phyloP scores from a whole-genome alignment of 2,888 invertebrate species.

The Eupithecia abbreviata region DNA sequence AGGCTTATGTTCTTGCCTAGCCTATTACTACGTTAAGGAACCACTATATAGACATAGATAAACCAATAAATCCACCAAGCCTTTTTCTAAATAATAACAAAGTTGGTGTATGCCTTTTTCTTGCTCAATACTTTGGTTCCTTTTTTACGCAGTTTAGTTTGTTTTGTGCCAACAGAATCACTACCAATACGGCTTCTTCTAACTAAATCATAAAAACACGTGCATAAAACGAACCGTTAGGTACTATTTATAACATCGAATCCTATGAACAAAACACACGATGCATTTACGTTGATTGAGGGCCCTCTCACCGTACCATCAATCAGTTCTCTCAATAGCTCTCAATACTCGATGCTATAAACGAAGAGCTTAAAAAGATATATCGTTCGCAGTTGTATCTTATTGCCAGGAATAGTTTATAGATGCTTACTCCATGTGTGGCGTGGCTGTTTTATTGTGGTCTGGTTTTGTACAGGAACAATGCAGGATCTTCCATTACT shows the following conservation, averaged over 20 bases:
- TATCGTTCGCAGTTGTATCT: constrained; percentile 48
- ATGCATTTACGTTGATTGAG: constrained; percentile 6
- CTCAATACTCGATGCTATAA: constrained; percentile 34
- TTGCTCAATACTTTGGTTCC: neutral
- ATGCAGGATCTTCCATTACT: neutral
- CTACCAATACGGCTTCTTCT: neutral
- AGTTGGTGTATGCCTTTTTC: neutral
- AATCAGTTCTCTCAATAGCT: constrained; percentile 39
- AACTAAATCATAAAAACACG: neutral
- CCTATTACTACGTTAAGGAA: neutral
- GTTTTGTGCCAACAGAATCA: neutral
- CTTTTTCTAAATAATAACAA: neutral
- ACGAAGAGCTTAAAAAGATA: constrained; percentile 45
- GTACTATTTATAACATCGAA: neutral
- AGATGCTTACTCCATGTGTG: constrained; percentile 26
- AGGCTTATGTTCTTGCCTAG: neutral
- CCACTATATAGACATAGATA: neutral
- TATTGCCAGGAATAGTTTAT: constrained; percentile 55
- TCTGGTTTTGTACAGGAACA: constrained; percentile 20
- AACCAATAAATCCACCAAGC: neutral
- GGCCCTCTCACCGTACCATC: constrained; percentile 28
- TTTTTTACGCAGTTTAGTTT: neutral
- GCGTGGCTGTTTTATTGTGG: constrained; percentile 51
- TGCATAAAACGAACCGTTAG: neutral
- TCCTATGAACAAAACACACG: constrained; percentile 10